phyloP scores from a whole-genome alignment of 2,113 vertebrate species.

The Epinephelus fuscoguttatus region DNA sequence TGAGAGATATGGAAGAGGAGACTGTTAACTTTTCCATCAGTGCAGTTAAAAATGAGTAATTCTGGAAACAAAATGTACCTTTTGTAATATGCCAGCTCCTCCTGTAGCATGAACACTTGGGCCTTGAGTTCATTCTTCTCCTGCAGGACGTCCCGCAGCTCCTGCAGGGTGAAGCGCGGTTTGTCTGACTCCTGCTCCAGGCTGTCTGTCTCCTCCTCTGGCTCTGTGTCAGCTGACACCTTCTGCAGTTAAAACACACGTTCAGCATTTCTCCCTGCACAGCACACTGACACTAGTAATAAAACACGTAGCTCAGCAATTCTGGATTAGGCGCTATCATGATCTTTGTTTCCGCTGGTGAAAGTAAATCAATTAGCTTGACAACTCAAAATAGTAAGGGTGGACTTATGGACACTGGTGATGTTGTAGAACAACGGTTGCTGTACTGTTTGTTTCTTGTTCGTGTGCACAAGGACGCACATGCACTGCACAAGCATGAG shows the following conservation, averaged over 20 bases:
- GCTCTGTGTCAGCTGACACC: conserved; percentile 75
- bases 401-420: no score
- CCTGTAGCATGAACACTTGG: conserved; percentile 92
- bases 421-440: no score
- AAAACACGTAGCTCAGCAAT: no score
- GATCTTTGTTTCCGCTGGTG: no score
- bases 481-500: not conserved
- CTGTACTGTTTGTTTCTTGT: no score
- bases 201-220: conserved; percentile 78
- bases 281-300: no score
- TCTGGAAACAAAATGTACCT: conserved; percentile 77
- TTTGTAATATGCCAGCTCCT: conserved; percentile 94
- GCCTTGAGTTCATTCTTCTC: conserved; percentile 95
- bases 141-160: conserved; percentile 92
- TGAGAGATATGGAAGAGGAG: conserved; percentile 65
- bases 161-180: conserved; percentile 93
- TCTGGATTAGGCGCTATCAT: no score
- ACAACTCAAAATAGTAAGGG: no score
- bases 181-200: conserved; percentile 88
- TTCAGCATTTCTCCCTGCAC: conserved; percentile 7
- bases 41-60: not conserved
- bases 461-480: no score
- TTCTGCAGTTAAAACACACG: conserved; percentile 75
- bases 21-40: not conserved
- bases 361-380: no score